Evolutionary conservation across 2,888 invertebrate genomes (phyloP).

Genomic region (Pyrochroa serraticornis): DNA sequence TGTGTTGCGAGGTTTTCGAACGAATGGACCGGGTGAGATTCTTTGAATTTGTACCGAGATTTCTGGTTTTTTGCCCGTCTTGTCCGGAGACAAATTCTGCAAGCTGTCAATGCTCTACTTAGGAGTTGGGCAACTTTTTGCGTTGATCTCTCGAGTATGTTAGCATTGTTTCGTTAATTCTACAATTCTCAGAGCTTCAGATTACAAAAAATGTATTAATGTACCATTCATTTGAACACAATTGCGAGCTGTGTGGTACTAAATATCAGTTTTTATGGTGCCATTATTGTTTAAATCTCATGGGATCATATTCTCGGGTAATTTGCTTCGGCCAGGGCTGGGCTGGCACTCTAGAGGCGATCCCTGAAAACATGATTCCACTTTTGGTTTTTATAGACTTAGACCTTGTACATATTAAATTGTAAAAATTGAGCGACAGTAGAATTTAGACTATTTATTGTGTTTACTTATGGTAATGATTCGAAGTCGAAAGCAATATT

Average conservation of each 20-base stretch:
- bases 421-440: conserved; percentile 13
- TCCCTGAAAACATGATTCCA: not conserved
- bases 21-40: too few species aligned
- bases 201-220: conserved; percentile 51
- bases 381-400: conserved; percentile 9
- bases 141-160: conserved; percentile 44
- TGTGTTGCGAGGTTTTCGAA: conserved; percentile 7
- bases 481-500: conserved; percentile 45
- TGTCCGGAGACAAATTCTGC: conserved; percentile 32
- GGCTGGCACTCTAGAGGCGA: not conserved
- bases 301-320: conserved; percentile 27
- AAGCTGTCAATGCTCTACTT: conserved; percentile 41
- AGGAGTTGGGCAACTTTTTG: conserved; percentile 47
- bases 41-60: conserved; percentile 20
- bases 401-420: conserved; percentile 17
- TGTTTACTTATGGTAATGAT: conserved; percentile 29
- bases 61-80: conserved; percentile 22
- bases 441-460: conserved; percentile 39
- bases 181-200: conserved; percentile 51
- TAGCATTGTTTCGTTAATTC: conserved; percentile 52
- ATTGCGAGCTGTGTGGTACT: conserved; percentile 51
- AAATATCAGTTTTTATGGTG: conserved; percentile 40
- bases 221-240: conserved; percentile 56
- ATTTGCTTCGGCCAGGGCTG: not conserved
- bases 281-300: conserved; percentile 39